Conservation (phyloP, 2,797 vertebrate genomes). For the Sus cebifrons region DNA sequence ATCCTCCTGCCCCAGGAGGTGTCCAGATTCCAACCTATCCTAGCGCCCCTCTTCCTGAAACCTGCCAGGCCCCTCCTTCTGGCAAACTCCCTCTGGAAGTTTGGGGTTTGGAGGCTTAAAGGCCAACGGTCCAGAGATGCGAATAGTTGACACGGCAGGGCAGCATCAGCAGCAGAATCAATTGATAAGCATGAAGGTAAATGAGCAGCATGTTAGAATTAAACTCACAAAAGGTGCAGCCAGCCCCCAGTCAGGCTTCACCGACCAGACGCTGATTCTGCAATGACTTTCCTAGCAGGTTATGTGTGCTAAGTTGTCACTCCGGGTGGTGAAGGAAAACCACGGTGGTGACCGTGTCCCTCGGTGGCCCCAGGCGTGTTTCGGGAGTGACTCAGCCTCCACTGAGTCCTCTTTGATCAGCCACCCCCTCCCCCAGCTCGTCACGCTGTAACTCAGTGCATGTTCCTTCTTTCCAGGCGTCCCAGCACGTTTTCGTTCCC, state of each 20-base stretch:
- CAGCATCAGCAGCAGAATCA: not conserved
- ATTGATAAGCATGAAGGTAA: not conserved
- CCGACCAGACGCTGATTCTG: not conserved
- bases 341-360: rapidly evolving
- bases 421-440: not conserved
- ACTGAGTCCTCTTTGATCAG: not conserved
- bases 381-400: rapidly evolving
- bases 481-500: not conserved
- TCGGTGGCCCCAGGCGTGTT: rapidly evolving
- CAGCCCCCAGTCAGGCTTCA: not conserved
- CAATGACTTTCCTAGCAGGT: no score
- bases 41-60: rapidly evolving
- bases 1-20: rapidly evolving
- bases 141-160: not conserved
- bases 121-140: not conserved
- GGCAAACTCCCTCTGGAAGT: not conserved
- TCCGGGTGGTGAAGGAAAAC: rapidly evolving
- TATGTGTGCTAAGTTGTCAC: rapidly evolving
- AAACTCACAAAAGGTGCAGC: not conserved
- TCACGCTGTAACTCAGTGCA: rapidly evolving
- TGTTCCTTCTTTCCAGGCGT: rapidly evolving
- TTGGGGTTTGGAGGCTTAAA: no score
- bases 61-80: not conserved
- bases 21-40: rapidly evolving
- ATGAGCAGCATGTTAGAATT: not conserved